Base-by-base conservation (phyloP, 2,113 vertebrate genomes). In the Murina feae region DNA sequence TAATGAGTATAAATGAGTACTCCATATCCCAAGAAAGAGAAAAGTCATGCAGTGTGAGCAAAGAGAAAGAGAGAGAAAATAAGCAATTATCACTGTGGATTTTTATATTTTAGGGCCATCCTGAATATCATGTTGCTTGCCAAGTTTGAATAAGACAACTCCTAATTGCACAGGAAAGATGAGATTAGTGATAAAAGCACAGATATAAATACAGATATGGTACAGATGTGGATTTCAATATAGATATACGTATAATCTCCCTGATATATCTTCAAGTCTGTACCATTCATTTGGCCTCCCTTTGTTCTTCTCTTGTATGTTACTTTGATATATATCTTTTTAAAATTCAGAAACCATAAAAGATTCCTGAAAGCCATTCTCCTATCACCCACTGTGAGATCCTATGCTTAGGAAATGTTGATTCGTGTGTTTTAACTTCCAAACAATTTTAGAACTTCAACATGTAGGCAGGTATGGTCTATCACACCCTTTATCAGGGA, bases 1-100 rank as follows among this genome's bases (percentile, higher is more conserved):
- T 95, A 93, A 87, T 85, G 55, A 96, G 66, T 78, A 81, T 82
- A 84, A 96, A 92, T 89, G 93, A 97, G 49, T 71, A 91, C 10
- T 78, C 65, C 20, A 17, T 37, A 9, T 91, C 81, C 89, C 76
- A 81, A 44, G 76, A 90, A 91, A 89, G 53, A 81, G 55, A 90
- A 93, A 51, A 93, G 32, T 10, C 25, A 86, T 85, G 20, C 30
- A 69, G 68, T 1, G 1, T 47, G 58, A 53, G 32, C 13, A 47
- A 32, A 37, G 65, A 72, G 32, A n/a, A 9, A 44, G 11, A 11
- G 49, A 35, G 9, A 49, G 58, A n/a, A 37, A 84, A 81, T 44
- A 53, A 68, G 60, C 35, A 69, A 91, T 44, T 63, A 75, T 37
- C 9, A 0, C 72, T 47, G 55, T 80, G 37, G 32, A n/a, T 30